phyloP scores from a whole-genome alignment of 2,113 vertebrate species.

The Dasyurus viverrinus region DNA sequence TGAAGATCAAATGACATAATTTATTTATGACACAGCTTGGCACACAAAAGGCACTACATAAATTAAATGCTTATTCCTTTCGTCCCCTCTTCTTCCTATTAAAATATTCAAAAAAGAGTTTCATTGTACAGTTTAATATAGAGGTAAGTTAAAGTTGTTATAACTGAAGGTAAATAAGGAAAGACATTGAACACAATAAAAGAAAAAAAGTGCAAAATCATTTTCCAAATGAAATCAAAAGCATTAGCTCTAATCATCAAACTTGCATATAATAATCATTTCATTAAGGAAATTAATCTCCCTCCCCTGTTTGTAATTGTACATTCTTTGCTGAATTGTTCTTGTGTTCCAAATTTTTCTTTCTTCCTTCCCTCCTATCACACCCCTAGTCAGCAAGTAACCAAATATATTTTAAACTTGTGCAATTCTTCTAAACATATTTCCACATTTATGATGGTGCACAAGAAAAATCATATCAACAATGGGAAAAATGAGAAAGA shows the following conservation, averaged over 20 bases:
- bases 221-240: background rate
- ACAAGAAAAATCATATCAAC: too few relatives aligned
- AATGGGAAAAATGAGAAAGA: too few relatives aligned
- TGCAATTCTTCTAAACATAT: too few relatives aligned
- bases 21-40: background rate
- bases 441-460: too few relatives aligned
- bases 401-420: too few relatives aligned
- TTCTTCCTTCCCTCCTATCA: too few relatives aligned
- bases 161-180: background rate
- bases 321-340: background rate
- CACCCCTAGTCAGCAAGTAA: too few relatives aligned
- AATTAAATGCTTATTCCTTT: background rate
- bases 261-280: background rate
- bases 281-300: background rate
- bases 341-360: background rate
- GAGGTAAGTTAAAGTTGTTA: background rate
- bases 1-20: background rate
- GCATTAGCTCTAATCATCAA: background rate
- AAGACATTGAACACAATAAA: background rate
- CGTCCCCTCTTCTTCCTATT: background rate
- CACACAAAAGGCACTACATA: background rate
- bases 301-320: background rate
- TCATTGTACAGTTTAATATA: background rate
- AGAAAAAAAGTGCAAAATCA: too few relatives aligned
- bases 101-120: background rate